Evolutionary conservation across 2,113 vertebrate species (phyloP).

Genomic region (Tyrannus savana): DNA sequence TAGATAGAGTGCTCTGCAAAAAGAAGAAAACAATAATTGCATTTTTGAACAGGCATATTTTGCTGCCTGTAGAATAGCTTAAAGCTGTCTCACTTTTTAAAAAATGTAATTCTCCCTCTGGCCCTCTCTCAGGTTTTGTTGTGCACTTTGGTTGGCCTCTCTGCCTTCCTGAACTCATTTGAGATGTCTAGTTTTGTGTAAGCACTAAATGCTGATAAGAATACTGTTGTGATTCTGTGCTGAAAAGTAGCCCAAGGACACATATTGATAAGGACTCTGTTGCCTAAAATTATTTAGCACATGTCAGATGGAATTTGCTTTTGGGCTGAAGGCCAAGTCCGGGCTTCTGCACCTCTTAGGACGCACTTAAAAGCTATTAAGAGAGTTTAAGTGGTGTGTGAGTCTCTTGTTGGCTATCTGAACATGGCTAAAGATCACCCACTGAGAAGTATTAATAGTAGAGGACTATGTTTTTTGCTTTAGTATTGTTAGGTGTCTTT

Average conservation of each 20-base stretch:
- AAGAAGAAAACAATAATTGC: conserved; percentile 8
- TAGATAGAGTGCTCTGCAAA: background rate
- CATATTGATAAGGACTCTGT: background rate
- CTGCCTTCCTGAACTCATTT: background rate
- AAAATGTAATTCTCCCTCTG: background rate
- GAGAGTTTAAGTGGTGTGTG: background rate
- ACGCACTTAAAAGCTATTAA: conserved; percentile 43
- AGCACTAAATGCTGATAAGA: background rate
- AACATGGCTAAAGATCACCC: background rate
- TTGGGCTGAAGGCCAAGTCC: background rate
- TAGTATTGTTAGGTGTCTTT: background rate
- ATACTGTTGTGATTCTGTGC: background rate
- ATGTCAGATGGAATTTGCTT: background rate
- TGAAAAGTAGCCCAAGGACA: conserved; percentile 20
- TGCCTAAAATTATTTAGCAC: conserved; percentile 25
- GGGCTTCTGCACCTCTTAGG: background rate
- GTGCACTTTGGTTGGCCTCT: background rate
- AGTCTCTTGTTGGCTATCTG: background rate
- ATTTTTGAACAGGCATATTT: conserved; percentile 9
- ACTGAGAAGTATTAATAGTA: background rate
- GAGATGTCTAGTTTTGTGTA: background rate
- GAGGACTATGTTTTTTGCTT: background rate
- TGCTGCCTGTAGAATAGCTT: background rate
- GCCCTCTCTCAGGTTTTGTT: background rate
- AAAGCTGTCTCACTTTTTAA: background rate